Evolutionary conservation across 1,140 invertebrate genomes (phyloP).

Genomic region (Nephila pilipes): DNA sequence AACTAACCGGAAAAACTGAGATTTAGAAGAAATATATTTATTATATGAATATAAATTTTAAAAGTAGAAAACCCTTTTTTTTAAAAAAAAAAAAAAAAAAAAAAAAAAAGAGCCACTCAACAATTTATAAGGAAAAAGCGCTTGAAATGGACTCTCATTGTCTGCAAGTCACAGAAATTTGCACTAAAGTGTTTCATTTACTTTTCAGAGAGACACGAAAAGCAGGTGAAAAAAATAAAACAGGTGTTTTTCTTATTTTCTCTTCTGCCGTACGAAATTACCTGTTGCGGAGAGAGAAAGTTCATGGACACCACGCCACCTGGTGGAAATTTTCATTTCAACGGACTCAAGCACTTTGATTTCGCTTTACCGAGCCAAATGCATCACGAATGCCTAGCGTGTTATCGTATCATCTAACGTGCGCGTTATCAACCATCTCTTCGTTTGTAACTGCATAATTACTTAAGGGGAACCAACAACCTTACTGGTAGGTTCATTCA

Average conservation of each 20-base stretch:
- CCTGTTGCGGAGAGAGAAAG: constrained; percentile 3
- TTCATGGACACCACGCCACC: constrained; percentile 22
- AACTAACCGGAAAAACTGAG: too few relatives aligned
- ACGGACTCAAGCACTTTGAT: constrained; percentile 11
- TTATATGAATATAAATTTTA: too few relatives aligned
- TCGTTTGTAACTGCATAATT: not conserved
- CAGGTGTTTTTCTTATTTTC: not conserved
- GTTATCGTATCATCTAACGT: not conserved
- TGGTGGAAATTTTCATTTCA: constrained; percentile 31
- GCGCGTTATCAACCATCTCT: constrained; percentile 7
- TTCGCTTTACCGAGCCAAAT: not conserved
- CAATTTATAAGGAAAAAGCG: not conserved
- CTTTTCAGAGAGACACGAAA: not conserved
- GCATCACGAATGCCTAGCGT: not conserved
- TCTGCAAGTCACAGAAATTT: not conserved
- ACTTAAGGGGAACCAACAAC: not conserved
- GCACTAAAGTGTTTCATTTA: not conserved
- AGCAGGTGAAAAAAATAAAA: constrained; percentile 35
- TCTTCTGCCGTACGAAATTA: constrained; percentile 9
- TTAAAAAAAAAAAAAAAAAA: too few relatives aligned
- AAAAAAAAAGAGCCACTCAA: too few relatives aligned
- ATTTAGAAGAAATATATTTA: too few relatives aligned
- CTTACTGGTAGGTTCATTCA: not conserved
- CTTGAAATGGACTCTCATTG: not conserved
- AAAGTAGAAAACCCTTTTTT: too few relatives aligned